Percentiles rank a stretch among this genome's conserved stretches.
phyloP scores from a whole-genome alignment of 2,113 vertebrate genomes.

The Sinosuthora webbiana region DNA sequence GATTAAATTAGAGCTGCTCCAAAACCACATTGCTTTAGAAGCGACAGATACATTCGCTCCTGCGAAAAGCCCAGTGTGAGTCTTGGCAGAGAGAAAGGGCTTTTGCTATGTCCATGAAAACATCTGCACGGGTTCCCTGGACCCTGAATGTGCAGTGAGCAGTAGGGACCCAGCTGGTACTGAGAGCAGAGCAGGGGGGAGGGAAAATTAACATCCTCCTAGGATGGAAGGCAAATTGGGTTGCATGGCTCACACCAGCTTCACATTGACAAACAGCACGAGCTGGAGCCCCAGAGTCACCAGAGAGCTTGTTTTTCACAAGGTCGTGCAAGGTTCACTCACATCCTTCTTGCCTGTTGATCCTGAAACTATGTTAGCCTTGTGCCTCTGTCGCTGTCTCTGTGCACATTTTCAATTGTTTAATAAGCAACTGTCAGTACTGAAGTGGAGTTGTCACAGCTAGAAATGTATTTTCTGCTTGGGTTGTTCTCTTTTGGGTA shows the following conservation, averaged over 20 bases:
- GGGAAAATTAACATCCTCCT: background rate
- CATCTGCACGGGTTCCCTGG: conserved; percentile 37
- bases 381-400: background rate
- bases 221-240: background rate
- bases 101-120: conserved; percentile 45
- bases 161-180: conserved; percentile 37
- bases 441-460: background rate
- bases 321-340: background rate
- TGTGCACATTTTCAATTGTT: background rate
- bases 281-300: background rate
- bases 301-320: conserved; percentile 8
- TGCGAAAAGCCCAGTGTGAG: conserved; percentile 50
- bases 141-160: background rate
- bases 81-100: conserved; percentile 33
- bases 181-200: background rate
- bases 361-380: background rate
- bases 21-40: conserved; percentile 51
- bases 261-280: background rate
- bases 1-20: conserved; percentile 62
- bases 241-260: background rate
- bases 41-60: conserved; percentile 56
- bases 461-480: background rate
- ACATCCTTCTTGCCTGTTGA: background rate
- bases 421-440: background rate
- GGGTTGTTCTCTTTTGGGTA: background rate